Evolutionary conservation across 2,113 vertebrate genomes (phyloP), one percentile per base, ranked within the genome.

Genomic region (Bucco capensis): DNA sequence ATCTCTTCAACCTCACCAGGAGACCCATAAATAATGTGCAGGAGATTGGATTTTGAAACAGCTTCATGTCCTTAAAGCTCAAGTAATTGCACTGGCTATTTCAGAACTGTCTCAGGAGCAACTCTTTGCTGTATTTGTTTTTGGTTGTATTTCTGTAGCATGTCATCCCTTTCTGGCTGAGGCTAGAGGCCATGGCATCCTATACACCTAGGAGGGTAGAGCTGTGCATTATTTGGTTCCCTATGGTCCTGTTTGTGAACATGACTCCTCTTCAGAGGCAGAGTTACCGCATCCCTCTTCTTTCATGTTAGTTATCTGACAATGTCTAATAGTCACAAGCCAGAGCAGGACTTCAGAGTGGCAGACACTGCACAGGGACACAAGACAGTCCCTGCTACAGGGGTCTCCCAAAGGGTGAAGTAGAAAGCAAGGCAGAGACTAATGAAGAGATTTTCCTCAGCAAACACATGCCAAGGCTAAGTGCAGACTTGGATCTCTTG

Each of bases 71-170:
- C 74, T 65, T 69, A 61, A 66, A 86, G 65, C 6, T 62, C 37
- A 50, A 44, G 31, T 9, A 46, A 19, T 30, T 50, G 53, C 70
- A 35, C 12, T 27, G 65, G 14, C 25, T 70, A 42, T 75, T 86
- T 73, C 47, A 66, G 50, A 61, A 30, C 24, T 6, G 6, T 38
- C 61, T 65, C 35, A 72, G 86, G 77, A 79, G 35, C 33, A 61
- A 14, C 23, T 15, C 33, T 70, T 72, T 1, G 0, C 0, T 54
- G 51, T 30, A 37, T 61, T 91, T 74, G 25, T 9, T 77, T 89
- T 71, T 0, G 2, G 28, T 4, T 46, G 31, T 53, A 44, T 44
- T 74, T 75, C 54, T 1, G 1, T 9, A 53, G 53, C 0, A 0
- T 40, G 40, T 47, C 1, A 6, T 23, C 54, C 50, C 60, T 49